These are phyloP conservation scores for Diglossa cyanea DNA, from an alignment of 2,797 vertebrate genomes.

Conservation along the genomic window DNA sequence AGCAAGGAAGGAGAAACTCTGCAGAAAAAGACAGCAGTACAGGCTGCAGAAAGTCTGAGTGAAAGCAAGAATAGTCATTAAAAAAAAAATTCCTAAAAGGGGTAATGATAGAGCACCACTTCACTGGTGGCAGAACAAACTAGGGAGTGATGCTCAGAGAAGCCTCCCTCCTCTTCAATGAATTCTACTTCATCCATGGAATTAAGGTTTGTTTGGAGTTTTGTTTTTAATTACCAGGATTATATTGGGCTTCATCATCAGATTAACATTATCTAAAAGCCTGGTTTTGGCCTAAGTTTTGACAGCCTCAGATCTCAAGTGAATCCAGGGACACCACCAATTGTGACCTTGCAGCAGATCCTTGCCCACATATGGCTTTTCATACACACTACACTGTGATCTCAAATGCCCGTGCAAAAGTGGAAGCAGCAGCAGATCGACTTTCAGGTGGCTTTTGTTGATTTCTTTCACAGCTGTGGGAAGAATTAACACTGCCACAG, in stretches of 20 bases:
- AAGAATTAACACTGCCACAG: background rate
- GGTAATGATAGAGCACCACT: background rate
- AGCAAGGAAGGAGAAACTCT: background rate
- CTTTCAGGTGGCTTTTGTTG: background rate
- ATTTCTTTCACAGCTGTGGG: background rate
- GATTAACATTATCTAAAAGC: background rate
- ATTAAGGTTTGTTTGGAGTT: background rate
- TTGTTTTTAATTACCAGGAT: background rate
- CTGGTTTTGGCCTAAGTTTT: background rate
- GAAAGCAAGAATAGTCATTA: background rate
- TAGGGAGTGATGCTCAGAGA: background rate
- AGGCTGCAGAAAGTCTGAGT: background rate
- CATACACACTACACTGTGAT: fast-evolving
- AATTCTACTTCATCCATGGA: background rate
- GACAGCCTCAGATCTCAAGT: background rate
- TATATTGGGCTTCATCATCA: background rate
- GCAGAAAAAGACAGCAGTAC: background rate
- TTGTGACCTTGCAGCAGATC: background rate
- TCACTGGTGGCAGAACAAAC: background rate
- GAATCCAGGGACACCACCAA: background rate
- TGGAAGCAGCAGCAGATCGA: background rate
- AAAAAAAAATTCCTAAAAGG: background rate
- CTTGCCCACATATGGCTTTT: background rate
- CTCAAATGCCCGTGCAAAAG: background rate
- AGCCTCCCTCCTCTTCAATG: background rate